phyloP scores from a whole-genome alignment of 2,888 invertebrate species.

The Acanthosoma haemorrhoidale region DNA sequence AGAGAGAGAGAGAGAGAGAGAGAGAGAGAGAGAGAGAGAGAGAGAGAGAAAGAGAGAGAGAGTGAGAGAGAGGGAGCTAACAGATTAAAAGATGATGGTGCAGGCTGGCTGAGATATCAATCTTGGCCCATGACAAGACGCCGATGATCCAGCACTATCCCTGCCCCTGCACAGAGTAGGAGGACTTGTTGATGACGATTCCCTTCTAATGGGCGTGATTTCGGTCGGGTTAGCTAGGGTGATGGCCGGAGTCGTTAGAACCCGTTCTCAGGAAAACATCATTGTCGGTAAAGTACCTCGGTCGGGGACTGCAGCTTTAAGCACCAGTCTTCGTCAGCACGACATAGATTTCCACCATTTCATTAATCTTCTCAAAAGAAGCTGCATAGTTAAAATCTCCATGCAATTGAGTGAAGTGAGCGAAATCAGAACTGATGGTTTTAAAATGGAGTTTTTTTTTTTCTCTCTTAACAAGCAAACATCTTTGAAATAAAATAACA shows the following conservation, averaged over 20 bases:
- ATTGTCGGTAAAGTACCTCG: background rate
- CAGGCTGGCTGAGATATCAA: conserved; percentile 7
- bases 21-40: too few relatives aligned
- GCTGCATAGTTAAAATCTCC: too few relatives aligned
- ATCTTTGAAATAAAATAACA: too few relatives aligned
- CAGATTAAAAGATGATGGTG: conserved; percentile 29
- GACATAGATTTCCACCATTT: too few relatives aligned
- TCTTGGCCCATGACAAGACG: background rate
- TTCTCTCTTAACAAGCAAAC: too few relatives aligned
- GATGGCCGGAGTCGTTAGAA: conserved; percentile 3
- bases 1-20: too few relatives aligned
- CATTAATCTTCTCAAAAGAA: too few relatives aligned
- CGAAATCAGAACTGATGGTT: too few relatives aligned
- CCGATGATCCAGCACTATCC: conserved; percentile 8
- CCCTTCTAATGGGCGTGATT: conserved; percentile 5
- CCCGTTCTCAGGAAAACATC: background rate
- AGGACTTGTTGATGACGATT: conserved; percentile 7
- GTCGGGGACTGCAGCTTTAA: background rate
- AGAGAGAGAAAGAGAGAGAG: too few relatives aligned
- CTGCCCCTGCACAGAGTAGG: background rate
- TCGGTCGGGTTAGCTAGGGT: background rate
- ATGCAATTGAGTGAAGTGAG: too few relatives aligned
- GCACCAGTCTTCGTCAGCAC: too few relatives aligned
- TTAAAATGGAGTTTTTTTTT: too few relatives aligned
- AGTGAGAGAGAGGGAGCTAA: conserved; percentile 3